Evolutionary conservation across 2,113 vertebrate genomes (phyloP), one percentile per base, ranked within the genome.

Genomic region (Otus sunia): DNA sequence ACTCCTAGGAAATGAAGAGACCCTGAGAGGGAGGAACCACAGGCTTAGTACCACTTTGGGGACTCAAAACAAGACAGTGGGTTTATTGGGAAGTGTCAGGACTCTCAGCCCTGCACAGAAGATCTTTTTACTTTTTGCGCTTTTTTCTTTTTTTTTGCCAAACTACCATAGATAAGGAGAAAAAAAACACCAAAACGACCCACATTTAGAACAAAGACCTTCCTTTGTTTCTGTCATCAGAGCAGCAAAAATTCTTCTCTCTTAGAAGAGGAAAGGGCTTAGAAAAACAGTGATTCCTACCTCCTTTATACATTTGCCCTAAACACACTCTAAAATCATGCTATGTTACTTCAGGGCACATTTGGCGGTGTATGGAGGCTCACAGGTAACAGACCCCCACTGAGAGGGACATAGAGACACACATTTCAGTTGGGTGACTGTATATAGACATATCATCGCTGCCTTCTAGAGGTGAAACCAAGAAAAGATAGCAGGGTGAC

Each of bases 391-490:
- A 22, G 62, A 75, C 10, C 21, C 25, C 26, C 66, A 47, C 0
- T 47, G 74, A 92, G 77, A 49, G 37, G 23, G 23, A 34, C 17
- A 12, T 0, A 36, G 36, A 91, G 18, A 37, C 30, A 16, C 3
- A 29, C 9, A 52, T 32, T 87, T 78, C 41, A 47, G 15, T 12
- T 79, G 30, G 6, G 36, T 53, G 49, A 52, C 30, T 81, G 64
- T 45, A 58, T 47, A 43, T 21, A 89, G 74, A 85, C 62, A 93
- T 69, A 81, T 41, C 84, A 93, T 77, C 71, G 15, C 95, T 97
- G 97, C 96, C 96, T 97, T 97, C 97, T 97, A 96, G 91, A 97
- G 96, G 95, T 88, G 94, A 96, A 97, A 81, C 64, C 71, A 74
- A 81, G 92, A 53, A 97, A 95, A 94, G 95, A 90, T 95, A 96